A percentile compares a stretch with the other conserved stretches of the same genome.
Evolutionary conservation across 2,888 invertebrate species (phyloP).

Genomic region (Bimastos eiseni): DNA sequence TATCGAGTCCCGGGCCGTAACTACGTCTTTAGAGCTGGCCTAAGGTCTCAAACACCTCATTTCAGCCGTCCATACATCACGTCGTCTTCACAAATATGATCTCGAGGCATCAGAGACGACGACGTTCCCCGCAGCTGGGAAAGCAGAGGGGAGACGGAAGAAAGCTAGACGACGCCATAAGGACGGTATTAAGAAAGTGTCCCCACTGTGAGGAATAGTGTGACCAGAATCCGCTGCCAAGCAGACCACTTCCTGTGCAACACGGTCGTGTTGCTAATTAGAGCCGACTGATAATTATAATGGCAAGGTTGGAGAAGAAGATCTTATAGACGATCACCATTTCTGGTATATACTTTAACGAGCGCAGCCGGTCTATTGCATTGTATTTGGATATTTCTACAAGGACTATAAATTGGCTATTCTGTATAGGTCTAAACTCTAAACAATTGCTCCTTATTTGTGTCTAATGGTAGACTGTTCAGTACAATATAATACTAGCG

Average conservation of each 20-base stretch:
- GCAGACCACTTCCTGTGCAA: not conserved
- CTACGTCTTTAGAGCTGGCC: not conserved
- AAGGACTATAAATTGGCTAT: too few relatives aligned
- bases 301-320: too few relatives aligned
- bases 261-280: not conserved
- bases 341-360: too few relatives aligned
- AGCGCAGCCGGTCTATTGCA: too few relatives aligned
- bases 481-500: too few relatives aligned
- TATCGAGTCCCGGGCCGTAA: not conserved
- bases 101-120: not conserved
- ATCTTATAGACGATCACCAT: too few relatives aligned
- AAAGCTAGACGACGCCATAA: not conserved
- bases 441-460: too few relatives aligned
- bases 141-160: not conserved
- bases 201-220: not conserved
- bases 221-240: not conserved
- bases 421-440: too few relatives aligned
- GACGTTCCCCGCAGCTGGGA: not conserved
- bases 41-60: constrained; percentile 5
- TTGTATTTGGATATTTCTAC: too few relatives aligned
- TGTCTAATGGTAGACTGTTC: too few relatives aligned
- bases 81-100: not conserved
- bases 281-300: too few relatives aligned
- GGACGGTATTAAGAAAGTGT: not conserved
- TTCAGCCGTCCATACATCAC: not conserved